Base-by-base conservation (phyloP, 2,888 invertebrate genomes). In the Amitus sp. region DNA sequence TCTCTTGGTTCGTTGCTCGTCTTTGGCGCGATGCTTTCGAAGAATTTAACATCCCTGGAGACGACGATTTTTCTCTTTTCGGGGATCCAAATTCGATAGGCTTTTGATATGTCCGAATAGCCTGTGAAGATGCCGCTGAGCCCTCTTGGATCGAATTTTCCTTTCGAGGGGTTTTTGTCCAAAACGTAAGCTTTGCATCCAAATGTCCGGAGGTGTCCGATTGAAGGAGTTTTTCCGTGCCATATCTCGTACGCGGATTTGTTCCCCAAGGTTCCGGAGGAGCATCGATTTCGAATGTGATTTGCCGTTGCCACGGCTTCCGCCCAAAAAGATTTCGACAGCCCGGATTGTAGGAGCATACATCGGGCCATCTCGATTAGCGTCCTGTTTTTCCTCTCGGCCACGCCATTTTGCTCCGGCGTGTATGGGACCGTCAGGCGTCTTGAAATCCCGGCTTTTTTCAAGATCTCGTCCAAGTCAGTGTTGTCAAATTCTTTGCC, bases 251-350 rank as follows among this genome's bases (percentile, higher is more conserved):
- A 57, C n/a, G 66, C 67, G 13, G 55, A 64, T 9, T 17, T 48
- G 23, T 60, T 52, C 2, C 23, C 49, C 9, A 71, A 50, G 34
- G 47, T 62, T 5, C 15, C 50, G 1, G 54, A 50, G 12, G 56
- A 47, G 70, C 71, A 62, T 10, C 61, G 52, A 23, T 70, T 74
- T 37, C 56, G 47, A 17, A 68, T 33, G 43, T 64, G 62, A 9
- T 59, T 64, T 1, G 71, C 70, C 17, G 70, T 62, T 5, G 55
- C 54, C 4, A 69, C 50, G 19, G 72, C 70, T 46, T 73, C 67
- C 15, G 70, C 68, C 70, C 70, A 72, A 33, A 72, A 69, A 17
- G 62, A 45, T 12, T 53, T 47, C n/a, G 62, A 23, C 6, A 73
- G 47, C 4, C 47, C 56, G n/a, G 69, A 59, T 39, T 72, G 62